These are phyloP conservation scores for Tautogolabrus adspersus DNA, from an alignment of 2,113 vertebrate genomes.

Conservation along the genomic window DNA sequence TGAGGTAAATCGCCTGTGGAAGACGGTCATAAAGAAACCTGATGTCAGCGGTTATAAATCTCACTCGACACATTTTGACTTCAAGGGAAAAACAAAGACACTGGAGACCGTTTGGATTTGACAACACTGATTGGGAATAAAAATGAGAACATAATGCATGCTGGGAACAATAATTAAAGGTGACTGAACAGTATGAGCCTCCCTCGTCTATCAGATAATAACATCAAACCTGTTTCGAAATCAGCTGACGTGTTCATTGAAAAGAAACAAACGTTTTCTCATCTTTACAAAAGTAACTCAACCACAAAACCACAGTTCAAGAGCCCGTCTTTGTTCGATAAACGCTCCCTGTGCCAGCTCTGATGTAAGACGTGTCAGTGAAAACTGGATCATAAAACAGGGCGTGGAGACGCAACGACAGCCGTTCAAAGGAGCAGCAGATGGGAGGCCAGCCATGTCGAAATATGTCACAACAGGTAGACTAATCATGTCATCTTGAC, in stretches of 20 bases:
- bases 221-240: neutral
- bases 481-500: slow-evolving; percentile 10
- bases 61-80: neutral
- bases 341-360: slow-evolving; percentile 6
- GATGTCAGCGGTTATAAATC: slow-evolving; percentile 19
- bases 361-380: slow-evolving; percentile 3
- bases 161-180: neutral
- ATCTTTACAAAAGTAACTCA: slow-evolving; percentile 4
- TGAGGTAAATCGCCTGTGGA: slow-evolving; percentile 92
- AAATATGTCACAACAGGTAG: slow-evolving; percentile 40
- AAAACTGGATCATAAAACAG: slow-evolving; percentile 33
- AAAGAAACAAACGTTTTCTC: neutral
- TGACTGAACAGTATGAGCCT: neutral
- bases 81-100: neutral
- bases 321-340: slow-evolving; percentile 19
- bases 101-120: neutral
- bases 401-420: slow-evolving; percentile 9
- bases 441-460: slow-evolving; percentile 8
- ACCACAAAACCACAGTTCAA: slow-evolving; percentile 24
- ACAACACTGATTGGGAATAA: slow-evolving; percentile 18
- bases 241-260: slow-evolving; percentile 11
- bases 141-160: neutral
- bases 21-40: slow-evolving; percentile 24
- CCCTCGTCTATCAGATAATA: too few species aligned
- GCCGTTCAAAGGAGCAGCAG: slow-evolving; percentile 13